phyloP scores from a whole-genome alignment of 2,113 vertebrate species.

The Epinephelus moara region DNA sequence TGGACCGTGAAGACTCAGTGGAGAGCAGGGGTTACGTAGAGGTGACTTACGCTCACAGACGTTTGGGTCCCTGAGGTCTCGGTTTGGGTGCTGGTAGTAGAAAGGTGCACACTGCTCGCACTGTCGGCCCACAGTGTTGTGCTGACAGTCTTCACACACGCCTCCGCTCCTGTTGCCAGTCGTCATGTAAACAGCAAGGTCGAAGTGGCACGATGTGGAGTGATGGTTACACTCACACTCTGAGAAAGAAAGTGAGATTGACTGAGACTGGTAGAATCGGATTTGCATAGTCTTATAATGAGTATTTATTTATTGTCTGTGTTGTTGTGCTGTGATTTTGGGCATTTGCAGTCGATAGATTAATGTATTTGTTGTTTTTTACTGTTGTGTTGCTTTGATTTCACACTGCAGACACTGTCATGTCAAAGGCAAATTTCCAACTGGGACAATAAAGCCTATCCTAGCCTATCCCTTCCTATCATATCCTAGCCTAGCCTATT shows the following conservation, averaged over 20 bases:
- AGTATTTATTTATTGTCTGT: too few species aligned
- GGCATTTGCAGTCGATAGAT: too few species aligned
- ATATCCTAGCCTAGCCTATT: too few species aligned
- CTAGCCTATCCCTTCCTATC: too few species aligned
- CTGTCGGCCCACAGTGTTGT: constrained; percentile 92
- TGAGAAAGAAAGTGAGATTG: constrained; percentile 64
- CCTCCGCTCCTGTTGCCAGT: constrained; percentile 92
- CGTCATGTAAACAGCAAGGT: constrained; percentile 90
- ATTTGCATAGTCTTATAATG: too few species aligned
- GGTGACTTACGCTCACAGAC: constrained; percentile 91
- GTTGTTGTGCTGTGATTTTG: too few species aligned
- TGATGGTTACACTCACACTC: constrained; percentile 95
- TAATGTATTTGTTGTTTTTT: too few species aligned
- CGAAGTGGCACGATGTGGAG: constrained; percentile 91
- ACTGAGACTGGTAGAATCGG: background rate
- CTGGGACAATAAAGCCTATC: too few species aligned
- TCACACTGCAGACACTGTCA: too few species aligned
- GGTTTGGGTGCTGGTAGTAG: constrained; percentile 93
- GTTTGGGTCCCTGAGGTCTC: constrained; percentile 89
- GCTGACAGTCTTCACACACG: constrained; percentile 92
- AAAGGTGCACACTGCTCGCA: constrained; percentile 94
- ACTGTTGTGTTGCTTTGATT: too few species aligned
- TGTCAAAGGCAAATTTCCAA: too few species aligned
- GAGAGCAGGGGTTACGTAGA: background rate
- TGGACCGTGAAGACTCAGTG: background rate